Evolutionary conservation across 2,888 invertebrate genomes (phyloP).

Genomic region (Sepioteuthis lessoniana): DNA sequence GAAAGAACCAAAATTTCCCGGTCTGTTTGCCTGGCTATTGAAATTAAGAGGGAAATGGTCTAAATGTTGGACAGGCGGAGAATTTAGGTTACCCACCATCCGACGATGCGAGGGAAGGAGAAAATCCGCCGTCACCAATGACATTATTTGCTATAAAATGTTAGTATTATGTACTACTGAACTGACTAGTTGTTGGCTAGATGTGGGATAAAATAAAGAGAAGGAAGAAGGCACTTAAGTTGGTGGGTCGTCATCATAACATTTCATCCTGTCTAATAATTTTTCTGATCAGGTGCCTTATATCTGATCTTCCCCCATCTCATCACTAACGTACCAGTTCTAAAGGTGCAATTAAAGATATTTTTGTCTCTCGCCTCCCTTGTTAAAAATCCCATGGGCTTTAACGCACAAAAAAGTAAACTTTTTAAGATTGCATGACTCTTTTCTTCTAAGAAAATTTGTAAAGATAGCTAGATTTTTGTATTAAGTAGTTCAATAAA

Average conservation of each 20-base stretch:
- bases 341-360: too few species aligned
- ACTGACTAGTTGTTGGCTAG: background rate
- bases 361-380: background rate
- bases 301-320: background rate
- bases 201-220: background rate
- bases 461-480: too few species aligned
- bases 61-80: background rate
- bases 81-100: background rate
- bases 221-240: background rate
- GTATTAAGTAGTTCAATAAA: too few species aligned
- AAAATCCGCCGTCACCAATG: slow-evolving; percentile 7
- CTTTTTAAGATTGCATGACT: background rate
- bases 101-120: background rate
- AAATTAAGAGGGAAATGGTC: background rate
- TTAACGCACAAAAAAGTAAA: too few species aligned
- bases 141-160: background rate
- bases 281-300: background rate
- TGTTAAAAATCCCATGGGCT: background rate
- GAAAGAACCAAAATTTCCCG: background rate
- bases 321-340: background rate
- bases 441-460: background rate
- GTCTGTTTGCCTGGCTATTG: background rate
- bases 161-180: background rate
- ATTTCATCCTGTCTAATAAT: background rate
- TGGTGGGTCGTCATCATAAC: background rate